phyloP scores from a whole-genome alignment of 1,140 invertebrate genomes.

The Neodiprion virginianus region DNA sequence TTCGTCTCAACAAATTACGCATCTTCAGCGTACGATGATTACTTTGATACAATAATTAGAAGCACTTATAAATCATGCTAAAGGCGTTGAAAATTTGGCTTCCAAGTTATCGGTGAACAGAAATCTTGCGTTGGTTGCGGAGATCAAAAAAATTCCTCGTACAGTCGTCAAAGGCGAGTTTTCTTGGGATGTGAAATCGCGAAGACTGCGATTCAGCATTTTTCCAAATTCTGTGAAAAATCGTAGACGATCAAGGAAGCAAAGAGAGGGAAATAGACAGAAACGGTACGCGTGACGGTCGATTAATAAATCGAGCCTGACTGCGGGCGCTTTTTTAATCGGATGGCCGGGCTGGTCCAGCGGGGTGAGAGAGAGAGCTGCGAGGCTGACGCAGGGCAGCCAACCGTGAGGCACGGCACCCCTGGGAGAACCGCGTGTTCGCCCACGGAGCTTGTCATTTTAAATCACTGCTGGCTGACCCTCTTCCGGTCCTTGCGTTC shows the following conservation, averaged over 20 bases:
- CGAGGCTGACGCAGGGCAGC: slow-evolving; percentile 29
- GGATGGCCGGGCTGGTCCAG: slow-evolving; percentile 41
- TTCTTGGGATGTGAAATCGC: too few relatives aligned
- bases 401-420: slow-evolving; percentile 50
- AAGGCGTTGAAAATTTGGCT: too few relatives aligned
- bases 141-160: too few relatives aligned
- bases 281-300: neutral
- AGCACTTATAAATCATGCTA: too few relatives aligned
- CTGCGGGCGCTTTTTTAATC: slow-evolving; percentile 47
- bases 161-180: too few relatives aligned
- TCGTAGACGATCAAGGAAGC: neutral
- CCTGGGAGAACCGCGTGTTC: slow-evolving; percentile 38
- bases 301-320: slow-evolving; percentile 1
- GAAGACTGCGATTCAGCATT: too few relatives aligned
- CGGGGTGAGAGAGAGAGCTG: slow-evolving; percentile 13
- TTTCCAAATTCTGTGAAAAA: neutral
- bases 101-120: too few relatives aligned
- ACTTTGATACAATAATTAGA: too few relatives aligned
- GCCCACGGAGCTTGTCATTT: slow-evolving; percentile 49
- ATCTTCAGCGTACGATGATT: too few relatives aligned
- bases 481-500: slow-evolving; percentile 9
- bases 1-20: too few relatives aligned
- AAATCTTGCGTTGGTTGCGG: too few relatives aligned
- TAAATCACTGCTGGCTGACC: slow-evolving; percentile 48
- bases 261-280: slow-evolving; percentile 7